phyloP scores from a whole-genome alignment of 1,140 invertebrate genomes.

The Orchestia grillus region DNA sequence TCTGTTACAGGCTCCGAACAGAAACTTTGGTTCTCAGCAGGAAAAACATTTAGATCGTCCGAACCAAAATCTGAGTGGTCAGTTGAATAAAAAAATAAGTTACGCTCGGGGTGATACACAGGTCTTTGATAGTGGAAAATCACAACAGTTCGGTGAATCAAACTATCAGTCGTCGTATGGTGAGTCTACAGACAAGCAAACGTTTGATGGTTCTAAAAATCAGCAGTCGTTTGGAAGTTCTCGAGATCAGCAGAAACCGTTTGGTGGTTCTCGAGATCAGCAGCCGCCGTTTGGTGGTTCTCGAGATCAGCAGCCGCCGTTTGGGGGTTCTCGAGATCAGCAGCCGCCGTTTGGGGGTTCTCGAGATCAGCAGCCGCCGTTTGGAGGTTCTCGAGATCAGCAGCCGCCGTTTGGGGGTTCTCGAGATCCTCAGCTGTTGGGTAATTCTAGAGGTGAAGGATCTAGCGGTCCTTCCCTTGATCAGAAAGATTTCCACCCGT shows the following conservation, averaged over 20 bases:
- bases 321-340: neutral
- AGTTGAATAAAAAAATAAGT: neutral
- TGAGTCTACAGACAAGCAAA: neutral
- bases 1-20: neutral
- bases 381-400: neutral
- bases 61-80: neutral
- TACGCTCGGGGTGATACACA: neutral
- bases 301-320: neutral
- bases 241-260: neutral
- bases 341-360: neutral
- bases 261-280: conserved; percentile 5
- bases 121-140: neutral
- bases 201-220: neutral
- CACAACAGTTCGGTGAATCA: neutral
- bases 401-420: neutral
- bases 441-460: neutral
- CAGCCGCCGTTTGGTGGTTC: neutral
- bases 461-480: neutral
- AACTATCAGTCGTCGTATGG: neutral
- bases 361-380: neutral
- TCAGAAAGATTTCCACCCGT: neutral
- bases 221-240: neutral
- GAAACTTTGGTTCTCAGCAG: neutral
- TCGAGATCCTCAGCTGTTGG: neutral
- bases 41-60: neutral